phyloP scores from a whole-genome alignment of 1,140 invertebrate genomes.

The Sarcophaga bullata region DNA sequence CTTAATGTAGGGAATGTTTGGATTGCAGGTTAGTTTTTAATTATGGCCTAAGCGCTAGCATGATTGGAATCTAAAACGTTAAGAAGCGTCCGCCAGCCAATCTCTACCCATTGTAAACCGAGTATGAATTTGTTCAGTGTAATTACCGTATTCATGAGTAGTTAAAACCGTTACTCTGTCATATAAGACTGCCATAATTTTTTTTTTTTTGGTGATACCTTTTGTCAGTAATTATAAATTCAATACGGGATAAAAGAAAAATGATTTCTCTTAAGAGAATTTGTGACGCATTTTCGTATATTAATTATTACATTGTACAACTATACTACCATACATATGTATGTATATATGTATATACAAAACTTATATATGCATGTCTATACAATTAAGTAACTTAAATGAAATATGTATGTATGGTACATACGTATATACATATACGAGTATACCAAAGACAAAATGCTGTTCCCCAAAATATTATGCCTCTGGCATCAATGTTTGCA shows the following conservation, averaged over 20 bases:
- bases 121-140: background rate
- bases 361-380: background rate
- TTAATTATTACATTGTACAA: constrained; percentile 55
- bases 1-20: no score
- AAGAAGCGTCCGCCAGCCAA: no score
- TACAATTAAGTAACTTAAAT: background rate
- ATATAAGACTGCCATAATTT: background rate
- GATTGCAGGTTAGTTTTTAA: no score
- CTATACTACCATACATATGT: background rate
- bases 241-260: constrained; percentile 14
- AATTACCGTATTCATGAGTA: background rate
- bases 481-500: no score
- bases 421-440: background rate
- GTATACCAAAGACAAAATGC: background rate
- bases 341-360: no score
- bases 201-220: background rate
- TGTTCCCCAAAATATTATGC: no score
- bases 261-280: constrained; percentile 56
- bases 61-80: no score
- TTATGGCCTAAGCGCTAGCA: no score
- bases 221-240: constrained; percentile 31
- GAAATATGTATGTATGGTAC: background rate
- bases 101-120: no score
- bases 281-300: constrained; percentile 64
- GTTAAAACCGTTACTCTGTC: background rate